phyloP scores from a whole-genome alignment of 1,140 invertebrate genomes.

The Rhyacophila brunnea region DNA sequence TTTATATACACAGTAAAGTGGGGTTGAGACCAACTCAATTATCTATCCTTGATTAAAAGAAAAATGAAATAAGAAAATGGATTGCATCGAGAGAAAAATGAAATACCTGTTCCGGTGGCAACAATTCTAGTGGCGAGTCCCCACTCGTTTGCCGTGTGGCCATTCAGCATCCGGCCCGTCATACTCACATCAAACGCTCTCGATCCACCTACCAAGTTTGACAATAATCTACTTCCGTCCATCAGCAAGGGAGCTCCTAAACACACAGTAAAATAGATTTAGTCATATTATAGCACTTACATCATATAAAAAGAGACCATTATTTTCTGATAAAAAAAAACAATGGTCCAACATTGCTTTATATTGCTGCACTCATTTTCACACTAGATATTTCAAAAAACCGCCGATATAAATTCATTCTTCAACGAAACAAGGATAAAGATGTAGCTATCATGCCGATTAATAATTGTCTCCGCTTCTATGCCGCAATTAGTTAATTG shows the following conservation, averaged over 20 bases:
- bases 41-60: no score
- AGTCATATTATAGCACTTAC: background rate
- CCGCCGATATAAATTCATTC: background rate
- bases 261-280: conserved; percentile 16
- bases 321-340: background rate
- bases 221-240: conserved; percentile 76
- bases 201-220: conserved; percentile 77
- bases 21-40: no score
- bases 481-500: no score
- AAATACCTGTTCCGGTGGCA: background rate
- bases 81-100: no score
- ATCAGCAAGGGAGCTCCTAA: conserved; percentile 80
- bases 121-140: conserved; percentile 79
- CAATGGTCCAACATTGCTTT: background rate
- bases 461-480: no score
- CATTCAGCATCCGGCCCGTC: conserved; percentile 74
- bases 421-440: background rate
- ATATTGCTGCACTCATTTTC: background rate
- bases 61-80: no score
- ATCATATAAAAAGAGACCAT: background rate
- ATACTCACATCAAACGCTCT: conserved; percentile 84
- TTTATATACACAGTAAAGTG: no score
- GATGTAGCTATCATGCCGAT: no score
- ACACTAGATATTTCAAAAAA: background rate
- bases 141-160: conserved; percentile 75